phyloP scores from a whole-genome alignment of 2,113 vertebrate species.

The Varanus salvator region DNA sequence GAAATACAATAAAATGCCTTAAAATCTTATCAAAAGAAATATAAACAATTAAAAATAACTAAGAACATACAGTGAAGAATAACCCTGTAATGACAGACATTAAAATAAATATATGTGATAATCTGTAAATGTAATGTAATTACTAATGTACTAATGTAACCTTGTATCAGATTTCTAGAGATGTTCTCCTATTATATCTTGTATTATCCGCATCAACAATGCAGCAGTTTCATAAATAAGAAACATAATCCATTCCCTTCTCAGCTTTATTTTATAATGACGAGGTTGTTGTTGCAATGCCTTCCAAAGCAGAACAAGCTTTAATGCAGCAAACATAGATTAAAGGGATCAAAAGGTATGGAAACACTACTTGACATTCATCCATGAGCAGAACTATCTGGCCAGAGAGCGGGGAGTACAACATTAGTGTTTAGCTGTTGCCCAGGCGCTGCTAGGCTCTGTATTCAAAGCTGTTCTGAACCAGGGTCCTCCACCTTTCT shows the following conservation, averaged over 20 bases:
- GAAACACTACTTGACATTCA: slow-evolving; percentile 58
- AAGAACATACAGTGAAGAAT: too few species aligned
- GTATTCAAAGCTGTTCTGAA: neutral
- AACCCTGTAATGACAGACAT: too few species aligned
- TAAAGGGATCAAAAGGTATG: slow-evolving; percentile 43
- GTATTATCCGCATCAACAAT: slow-evolving; percentile 58
- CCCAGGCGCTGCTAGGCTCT: slow-evolving; percentile 23
- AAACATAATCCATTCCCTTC: slow-evolving; percentile 62
- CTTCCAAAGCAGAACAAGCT: slow-evolving; percentile 35
- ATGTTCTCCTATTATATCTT: slow-evolving; percentile 45
- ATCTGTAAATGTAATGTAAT: slow-evolving; percentile 43
- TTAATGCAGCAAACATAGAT: slow-evolving; percentile 52
- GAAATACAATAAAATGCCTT: too few species aligned
- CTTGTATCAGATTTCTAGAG: slow-evolving; percentile 46
- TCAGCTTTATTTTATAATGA: slow-evolving; percentile 66
- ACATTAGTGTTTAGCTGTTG: slow-evolving; percentile 46
- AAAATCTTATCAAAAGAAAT: too few species aligned
- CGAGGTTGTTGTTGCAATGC: slow-evolving; percentile 44
- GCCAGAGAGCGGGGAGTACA: slow-evolving; percentile 9
- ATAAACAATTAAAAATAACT: too few species aligned
- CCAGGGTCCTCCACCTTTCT: too few species aligned
- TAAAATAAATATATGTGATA: slow-evolving; percentile 40
- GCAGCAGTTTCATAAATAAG: slow-evolving; percentile 72
- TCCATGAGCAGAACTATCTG: slow-evolving; percentile 36
- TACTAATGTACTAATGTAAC: slow-evolving; percentile 45